These are phyloP conservation scores for Zaprionus vittiger DNA, from an alignment of 1,140 invertebrate species.

Conservation along the genomic window DNA sequence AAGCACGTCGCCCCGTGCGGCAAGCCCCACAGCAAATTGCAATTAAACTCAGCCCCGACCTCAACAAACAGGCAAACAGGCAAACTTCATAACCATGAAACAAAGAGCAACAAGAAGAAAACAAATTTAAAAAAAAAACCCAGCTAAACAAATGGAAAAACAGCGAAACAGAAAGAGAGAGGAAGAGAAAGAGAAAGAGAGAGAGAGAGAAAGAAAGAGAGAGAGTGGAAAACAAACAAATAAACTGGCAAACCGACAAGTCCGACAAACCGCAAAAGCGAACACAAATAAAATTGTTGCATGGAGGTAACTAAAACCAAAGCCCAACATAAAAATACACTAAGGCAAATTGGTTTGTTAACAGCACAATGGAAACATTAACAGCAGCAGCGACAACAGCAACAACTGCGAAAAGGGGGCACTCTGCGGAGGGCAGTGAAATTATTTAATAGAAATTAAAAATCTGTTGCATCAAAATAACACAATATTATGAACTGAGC, in stretches of 20 bases:
- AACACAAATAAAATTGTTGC: slow-evolving; percentile 46
- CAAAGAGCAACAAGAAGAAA: neutral
- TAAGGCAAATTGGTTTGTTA: slow-evolving; percentile 59
- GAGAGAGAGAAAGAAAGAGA: neutral
- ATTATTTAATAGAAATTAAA: slow-evolving; percentile 9
- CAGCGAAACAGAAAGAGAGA: slow-evolving; percentile 2
- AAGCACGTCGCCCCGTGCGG: neutral
- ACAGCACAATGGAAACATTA: slow-evolving; percentile 5
- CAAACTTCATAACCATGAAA: slow-evolving; percentile 5
- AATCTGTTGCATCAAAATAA: slow-evolving; percentile 6
- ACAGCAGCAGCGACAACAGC: neutral
- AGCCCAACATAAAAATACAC: slow-evolving; percentile 65
- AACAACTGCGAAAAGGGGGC: neutral
- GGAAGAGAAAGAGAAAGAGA: no score
- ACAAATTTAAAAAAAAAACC: neutral
- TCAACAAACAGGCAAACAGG: slow-evolving; percentile 33
- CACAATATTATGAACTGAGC: slow-evolving; percentile 2
- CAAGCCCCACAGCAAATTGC: slow-evolving; percentile 24
- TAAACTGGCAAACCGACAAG: slow-evolving; percentile 25
- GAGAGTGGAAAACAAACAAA: slow-evolving; percentile 18
- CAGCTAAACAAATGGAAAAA: slow-evolving; percentile 1
- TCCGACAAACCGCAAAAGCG: slow-evolving; percentile 36
- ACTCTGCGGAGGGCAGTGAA: neutral
- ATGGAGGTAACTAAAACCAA: slow-evolving; percentile 46
- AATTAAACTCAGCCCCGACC: slow-evolving; percentile 34